Conservation (phyloP, 2,797 vertebrate genomes). For the Schizothorax lantsangensis region DNA sequence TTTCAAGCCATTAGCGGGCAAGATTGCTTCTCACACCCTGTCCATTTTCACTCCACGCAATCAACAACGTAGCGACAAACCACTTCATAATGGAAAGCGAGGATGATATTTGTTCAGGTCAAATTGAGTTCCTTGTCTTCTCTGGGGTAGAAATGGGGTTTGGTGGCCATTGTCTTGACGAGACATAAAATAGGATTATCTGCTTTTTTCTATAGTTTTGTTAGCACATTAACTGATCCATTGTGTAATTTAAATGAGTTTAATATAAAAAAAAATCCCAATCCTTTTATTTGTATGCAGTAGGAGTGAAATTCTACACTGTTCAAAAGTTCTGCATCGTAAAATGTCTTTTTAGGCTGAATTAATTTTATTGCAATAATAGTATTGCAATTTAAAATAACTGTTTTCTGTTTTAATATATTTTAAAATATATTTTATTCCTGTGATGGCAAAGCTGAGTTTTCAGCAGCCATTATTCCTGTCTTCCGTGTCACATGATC, state of each 20-base stretch:
- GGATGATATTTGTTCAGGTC: constrained; percentile 62
- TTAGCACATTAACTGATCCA: not conserved
- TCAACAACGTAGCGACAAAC: constrained; percentile 74
- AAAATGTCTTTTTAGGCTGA: no score
- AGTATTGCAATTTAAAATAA: not conserved
- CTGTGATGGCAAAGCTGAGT: not conserved
- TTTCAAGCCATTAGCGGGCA: constrained; percentile 80
- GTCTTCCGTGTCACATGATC: not conserved
- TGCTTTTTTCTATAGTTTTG: not conserved
- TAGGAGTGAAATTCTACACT: not conserved
- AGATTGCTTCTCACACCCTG: constrained; percentile 77
- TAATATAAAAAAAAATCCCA: not conserved
- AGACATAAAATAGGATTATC: constrained; percentile 33
- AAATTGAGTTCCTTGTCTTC: constrained; percentile 53
- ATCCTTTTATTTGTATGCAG: not conserved
- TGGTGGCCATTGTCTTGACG: constrained; percentile 16
- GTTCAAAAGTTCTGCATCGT: not conserved
- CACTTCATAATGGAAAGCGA: constrained; percentile 65
- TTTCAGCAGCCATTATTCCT: not conserved
- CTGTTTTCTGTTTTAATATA: not conserved
- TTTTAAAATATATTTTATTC: not conserved
- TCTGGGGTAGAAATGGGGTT: constrained; percentile 58
- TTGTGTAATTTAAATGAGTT: not conserved
- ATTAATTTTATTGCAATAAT: not conserved
- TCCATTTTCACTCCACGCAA: constrained; percentile 66